These are phyloP conservation scores for Hycleus phaleratus DNA, from an alignment of 1,140 invertebrate genomes.

Conservation along the genomic window DNA sequence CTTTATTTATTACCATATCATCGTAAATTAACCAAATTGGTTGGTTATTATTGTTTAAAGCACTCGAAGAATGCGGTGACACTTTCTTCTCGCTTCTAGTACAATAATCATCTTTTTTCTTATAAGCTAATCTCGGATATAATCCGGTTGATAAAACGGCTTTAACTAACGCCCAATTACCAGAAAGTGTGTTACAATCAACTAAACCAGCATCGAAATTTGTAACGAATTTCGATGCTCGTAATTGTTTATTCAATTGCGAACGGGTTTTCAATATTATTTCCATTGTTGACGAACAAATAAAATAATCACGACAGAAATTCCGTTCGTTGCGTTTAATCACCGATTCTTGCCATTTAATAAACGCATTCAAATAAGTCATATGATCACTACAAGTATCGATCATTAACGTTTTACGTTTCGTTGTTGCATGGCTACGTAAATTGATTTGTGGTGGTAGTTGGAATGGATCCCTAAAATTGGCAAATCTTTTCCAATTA, in stretches of 20 bases:
- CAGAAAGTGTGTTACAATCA: conserved; percentile 76
- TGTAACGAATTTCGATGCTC: conserved; percentile 76
- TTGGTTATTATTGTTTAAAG: conserved; percentile 14
- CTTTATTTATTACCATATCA: conserved; percentile 25
- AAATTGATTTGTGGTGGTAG: conserved; percentile 61
- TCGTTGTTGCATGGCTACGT: conserved; percentile 51
- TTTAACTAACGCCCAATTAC: conserved; percentile 88
- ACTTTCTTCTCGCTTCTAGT: conserved; percentile 33
- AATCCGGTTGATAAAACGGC: conserved; percentile 77
- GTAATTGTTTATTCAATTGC: conserved; percentile 76
- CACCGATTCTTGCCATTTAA: conserved; percentile 56
- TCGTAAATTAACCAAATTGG: conserved; percentile 25
- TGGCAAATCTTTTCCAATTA: no score
- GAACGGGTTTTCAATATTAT: conserved; percentile 71
- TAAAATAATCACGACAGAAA: conserved; percentile 74
- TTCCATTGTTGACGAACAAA: conserved; percentile 79
- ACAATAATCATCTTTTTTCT: conserved; percentile 39
- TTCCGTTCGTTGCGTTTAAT: conserved; percentile 22
- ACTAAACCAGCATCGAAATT: conserved; percentile 63
- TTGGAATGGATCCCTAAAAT: conserved; percentile 67
- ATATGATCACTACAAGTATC: conserved; percentile 88
- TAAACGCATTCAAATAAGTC: conserved; percentile 75
- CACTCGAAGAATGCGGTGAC: conserved; percentile 20
- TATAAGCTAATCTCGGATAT: conserved; percentile 78
- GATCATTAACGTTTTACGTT: conserved; percentile 63